Conservation (phyloP, 2,797 vertebrate species). For the Sebastolobus altivelis region DNA sequence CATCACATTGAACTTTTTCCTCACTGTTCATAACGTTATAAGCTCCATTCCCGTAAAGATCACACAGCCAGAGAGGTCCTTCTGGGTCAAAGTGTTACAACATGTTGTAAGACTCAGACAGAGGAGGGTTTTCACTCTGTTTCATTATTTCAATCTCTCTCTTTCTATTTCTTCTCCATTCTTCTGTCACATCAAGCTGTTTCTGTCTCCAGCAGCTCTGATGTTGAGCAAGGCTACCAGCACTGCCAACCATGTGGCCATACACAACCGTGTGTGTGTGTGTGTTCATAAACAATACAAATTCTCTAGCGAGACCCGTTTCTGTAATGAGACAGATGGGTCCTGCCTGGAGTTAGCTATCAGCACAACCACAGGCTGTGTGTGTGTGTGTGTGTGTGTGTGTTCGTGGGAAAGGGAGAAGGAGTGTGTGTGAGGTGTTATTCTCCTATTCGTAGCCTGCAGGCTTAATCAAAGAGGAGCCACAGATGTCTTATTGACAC, state of each 20-base stretch:
- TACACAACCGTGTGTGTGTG: conserved; percentile 15
- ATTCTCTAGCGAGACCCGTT: conserved; percentile 69
- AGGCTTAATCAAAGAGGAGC: conserved; percentile 81
- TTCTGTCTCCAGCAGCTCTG: conserved; percentile 60
- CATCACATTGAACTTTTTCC: not conserved
- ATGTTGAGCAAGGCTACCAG: conserved; percentile 62
- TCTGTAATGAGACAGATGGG: conserved; percentile 81
- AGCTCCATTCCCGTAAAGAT: conserved; percentile 17
- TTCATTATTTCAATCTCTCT: conserved; percentile 43
- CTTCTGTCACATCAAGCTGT: conserved; percentile 56
- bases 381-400: conserved; percentile 36
- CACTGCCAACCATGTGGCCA: conserved; percentile 58
- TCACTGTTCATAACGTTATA: conserved; percentile 4
- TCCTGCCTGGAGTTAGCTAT: conserved; percentile 69
- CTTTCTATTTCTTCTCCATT: conserved; percentile 38
- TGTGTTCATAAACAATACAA: conserved; percentile 71
- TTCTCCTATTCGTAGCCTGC: conserved; percentile 73
- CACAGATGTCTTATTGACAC: conserved; percentile 83
- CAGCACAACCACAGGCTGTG: conserved; percentile 66
- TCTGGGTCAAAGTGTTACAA: conserved; percentile 45
- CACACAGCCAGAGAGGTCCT: conserved; percentile 13
- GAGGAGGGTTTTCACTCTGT: conserved; percentile 15
- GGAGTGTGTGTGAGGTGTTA: conserved; percentile 58
- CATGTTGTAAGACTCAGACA: conserved; percentile 35
- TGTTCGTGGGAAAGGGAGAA: conserved; percentile 25